These are phyloP conservation scores for Lordiphosa collinella DNA, from an alignment of 1,140 invertebrate genomes.

Conservation along the genomic window DNA sequence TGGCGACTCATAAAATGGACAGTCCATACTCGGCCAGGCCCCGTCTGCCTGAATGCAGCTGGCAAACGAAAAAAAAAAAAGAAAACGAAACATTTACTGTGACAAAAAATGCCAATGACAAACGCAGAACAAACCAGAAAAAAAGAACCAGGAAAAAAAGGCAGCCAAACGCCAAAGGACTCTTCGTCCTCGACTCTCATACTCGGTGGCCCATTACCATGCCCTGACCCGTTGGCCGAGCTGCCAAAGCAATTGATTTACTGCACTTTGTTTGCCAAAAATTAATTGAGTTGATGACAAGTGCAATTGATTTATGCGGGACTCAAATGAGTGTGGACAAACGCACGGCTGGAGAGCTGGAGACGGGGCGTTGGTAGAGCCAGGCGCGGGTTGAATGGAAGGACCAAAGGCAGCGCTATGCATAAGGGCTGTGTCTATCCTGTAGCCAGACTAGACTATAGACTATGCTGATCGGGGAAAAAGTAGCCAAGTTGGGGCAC, in stretches of 20 bases:
- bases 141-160: constrained; percentile 39
- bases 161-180: constrained; percentile 18
- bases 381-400: constrained; percentile 12
- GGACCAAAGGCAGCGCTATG: too few species aligned
- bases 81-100: constrained; percentile 28
- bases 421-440: too few species aligned
- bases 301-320: constrained; percentile 80
- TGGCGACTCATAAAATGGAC: constrained; percentile 62
- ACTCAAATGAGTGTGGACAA: constrained; percentile 77
- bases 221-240: constrained; percentile 59
- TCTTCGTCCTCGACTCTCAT: constrained; percentile 14
- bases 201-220: constrained; percentile 22
- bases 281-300: constrained; percentile 80
- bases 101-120: constrained; percentile 73
- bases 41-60: constrained; percentile 29
- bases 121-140: constrained; percentile 47
- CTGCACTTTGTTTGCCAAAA: constrained; percentile 80
- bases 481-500: too few species aligned
- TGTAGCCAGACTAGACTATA: too few species aligned
- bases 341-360: constrained; percentile 33
- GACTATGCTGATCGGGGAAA: too few species aligned
- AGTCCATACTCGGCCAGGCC: constrained; percentile 20
- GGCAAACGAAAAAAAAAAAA: constrained; percentile 20
- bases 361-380: constrained; percentile 8
- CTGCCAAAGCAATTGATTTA: constrained; percentile 80